Base-by-base conservation (phyloP, 1,140 invertebrate genomes). In the Polyergus mexicanus region DNA sequence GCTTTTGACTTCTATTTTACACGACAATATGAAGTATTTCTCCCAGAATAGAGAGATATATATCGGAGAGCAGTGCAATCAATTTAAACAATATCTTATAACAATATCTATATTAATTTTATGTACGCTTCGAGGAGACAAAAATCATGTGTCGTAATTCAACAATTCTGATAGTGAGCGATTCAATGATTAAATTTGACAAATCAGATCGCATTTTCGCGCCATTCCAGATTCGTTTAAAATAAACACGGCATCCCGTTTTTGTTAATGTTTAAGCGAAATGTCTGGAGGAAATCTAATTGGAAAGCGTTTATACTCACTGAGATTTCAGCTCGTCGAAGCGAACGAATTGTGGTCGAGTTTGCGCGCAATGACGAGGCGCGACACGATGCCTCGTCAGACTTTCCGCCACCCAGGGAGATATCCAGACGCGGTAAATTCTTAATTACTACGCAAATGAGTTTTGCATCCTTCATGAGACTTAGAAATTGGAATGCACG, bases 371-470 rank as follows among this genome's bases (percentile, higher is more conserved):
- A 28, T 47, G 44, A 71, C 47, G 10, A 44, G 25, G 25, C 63
- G 25, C 63, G 76, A 13, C 32, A 19, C 54, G 78, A 74, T 54
- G 54, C 68, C n/a, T 83, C 54, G 51, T 58, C 75, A 63, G 86
- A 69, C 44, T 88, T 78, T 66, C 83, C 66, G 54, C 44, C 72
- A 86, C 56, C 35, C 75, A 51, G 68, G 75, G 68, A 58, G 35
- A 72, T 72, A 85, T 87, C 86, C 72, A 74, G 72, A 35, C 44
- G 74, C 77, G 60, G 74, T 88, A 88, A 88, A 88, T 88, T 88
- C 86, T 89, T 87, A 85, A 89, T 84, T 89, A 87, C 78, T 87
- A 89, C 88, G 86, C 88, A 89, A 89, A 89, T 89, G 86, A 89
- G 88, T 89, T 86, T 89, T 89, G 88, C 86, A 89, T 89, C 86